Evolutionary conservation across 1,140 invertebrate genomes (phyloP), one percentile per base, ranked within the genome.

Genomic region (Hermetia illucens): DNA sequence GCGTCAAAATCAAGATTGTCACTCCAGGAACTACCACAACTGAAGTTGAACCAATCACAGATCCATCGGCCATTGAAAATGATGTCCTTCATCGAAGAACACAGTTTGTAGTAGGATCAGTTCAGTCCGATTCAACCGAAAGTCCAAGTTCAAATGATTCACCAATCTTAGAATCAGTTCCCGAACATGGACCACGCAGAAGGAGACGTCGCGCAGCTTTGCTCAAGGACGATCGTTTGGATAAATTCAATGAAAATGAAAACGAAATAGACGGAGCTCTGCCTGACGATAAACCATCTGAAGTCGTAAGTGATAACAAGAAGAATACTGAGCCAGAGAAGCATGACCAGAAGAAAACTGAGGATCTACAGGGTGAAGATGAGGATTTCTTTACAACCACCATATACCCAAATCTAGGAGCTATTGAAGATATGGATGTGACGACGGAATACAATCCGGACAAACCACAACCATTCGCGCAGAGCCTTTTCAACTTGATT

Each of bases 171-270:
- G 30, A 32, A 5, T 41, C 49, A 12, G 57, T 63, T n/a, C 60
- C 60, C 5, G 60, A 63, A 42, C 60, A 63, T 43, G 60, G 60
- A 15, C 60, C 60, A 2, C 42, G 60, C 34, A 54, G 44, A 35
- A n/a, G n/a, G n/a, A n/a, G n/a, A n/a, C 18, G 38, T 4, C 29
- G 30, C n/a, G n/a, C n/a, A 33, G 21, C 17, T 29, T 3, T 13
- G 20, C 15, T 22, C 19, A 42, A 17, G 10, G 22, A 38, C 3
- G 36, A 42, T 5, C 10, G 21, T 35, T n/a, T n/a, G n/a, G 33
- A 42, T 34, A 35, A 41, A 37, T 36, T 35, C 24, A 18, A 24
- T 8, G 31, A 39, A 9, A 27, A 39, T 25, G 16, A 20, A 4
- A 10, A 24, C 20, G 30, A 27, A 27, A 27, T 27, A 9, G 24